Base-by-base conservation (phyloP, 2,797 vertebrate species). In the Lepilemur septentrionalis region DNA sequence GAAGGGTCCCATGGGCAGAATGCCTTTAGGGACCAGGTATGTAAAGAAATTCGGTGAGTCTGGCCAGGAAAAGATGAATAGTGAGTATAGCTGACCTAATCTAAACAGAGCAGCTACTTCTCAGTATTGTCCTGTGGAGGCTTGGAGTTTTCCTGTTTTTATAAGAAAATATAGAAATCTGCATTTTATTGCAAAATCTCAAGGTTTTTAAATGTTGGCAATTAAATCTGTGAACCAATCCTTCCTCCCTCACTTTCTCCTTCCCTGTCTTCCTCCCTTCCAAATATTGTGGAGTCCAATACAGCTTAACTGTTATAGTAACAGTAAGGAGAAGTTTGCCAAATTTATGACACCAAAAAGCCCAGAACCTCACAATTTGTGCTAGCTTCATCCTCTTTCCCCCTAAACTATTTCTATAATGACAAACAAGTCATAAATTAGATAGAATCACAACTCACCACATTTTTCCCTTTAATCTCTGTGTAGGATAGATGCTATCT, bases 381-480 rank as follows among this genome's bases (percentile, higher is more conserved):
- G 25, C n/a, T 72, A 28, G 2, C 57, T 81, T 91, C 35, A 35
- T 35, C 67, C 9, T 84, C 25, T 87, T 75, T 75, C 43, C 25
- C 28, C 3, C 22, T 23, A 59, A 50, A 57, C 57, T 70, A 17
- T 70, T 75, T 95, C 57, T 93, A 70, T 65, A 96, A 87, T 41
- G 67, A 89, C 48, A 69, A 84, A 43, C 25, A 75, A 52, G 57
- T 80, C 57, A 86, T 63, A 84, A 87, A n/a, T 90, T 46, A 92
- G 13, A 17, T 43, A 32, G 35, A 73, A 12, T 88, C n/a, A 7
- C 20, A 46, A 13, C 82, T 82, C 43, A n/a, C 8, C 1, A 11
- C 28, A 32, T 95, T 96, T 95, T n/a, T n/a, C n/a, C 65, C 61
- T 41, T 89, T 50, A 14, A 7, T 82, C 5, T 93, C 25, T 91